Percentiles rank a stretch among this genome's conserved stretches.
phyloP scores from a whole-genome alignment of 2,888 invertebrate genomes.

The Branchipolynoe longqiensis region DNA sequence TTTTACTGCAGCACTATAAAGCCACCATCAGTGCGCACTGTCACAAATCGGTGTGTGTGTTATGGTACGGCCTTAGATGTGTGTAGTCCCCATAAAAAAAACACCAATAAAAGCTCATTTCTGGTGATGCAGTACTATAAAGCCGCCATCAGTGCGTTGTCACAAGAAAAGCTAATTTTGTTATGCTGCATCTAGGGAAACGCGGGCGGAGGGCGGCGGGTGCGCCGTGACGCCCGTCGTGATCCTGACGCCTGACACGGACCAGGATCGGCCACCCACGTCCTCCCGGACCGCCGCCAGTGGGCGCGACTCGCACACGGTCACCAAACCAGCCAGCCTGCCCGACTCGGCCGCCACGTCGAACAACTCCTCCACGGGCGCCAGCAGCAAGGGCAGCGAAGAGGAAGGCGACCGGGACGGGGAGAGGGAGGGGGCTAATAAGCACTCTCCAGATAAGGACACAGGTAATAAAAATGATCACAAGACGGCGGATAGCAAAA shows the following conservation, averaged over 20 bases:
- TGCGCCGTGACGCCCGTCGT: too few relatives aligned
- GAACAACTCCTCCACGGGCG: neutral
- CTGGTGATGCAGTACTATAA: too few relatives aligned
- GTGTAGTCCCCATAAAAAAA: too few relatives aligned
- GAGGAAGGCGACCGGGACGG: constrained; percentile 36
- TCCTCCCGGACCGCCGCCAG: constrained; percentile 48
- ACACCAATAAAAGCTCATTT: too few relatives aligned
- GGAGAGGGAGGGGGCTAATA: constrained; percentile 57
- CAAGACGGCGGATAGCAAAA: neutral
- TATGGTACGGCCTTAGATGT: too few relatives aligned
- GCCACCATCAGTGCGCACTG: too few relatives aligned
- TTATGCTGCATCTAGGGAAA: too few relatives aligned
- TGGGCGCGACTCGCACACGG: constrained; percentile 26
- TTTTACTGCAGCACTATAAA: too few relatives aligned
- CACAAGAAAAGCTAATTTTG: too few relatives aligned
- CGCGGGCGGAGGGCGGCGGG: neutral
- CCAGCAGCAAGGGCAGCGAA: neutral
- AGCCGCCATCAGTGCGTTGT: too few relatives aligned
- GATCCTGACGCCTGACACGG: neutral
- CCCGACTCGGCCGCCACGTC: constrained; percentile 4
- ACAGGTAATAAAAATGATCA: too few relatives aligned
- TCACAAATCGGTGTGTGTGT: too few relatives aligned
- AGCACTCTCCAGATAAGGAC: neutral
- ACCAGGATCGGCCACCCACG: constrained; percentile 15
- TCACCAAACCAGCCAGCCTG: constrained; percentile 27